phyloP scores from a whole-genome alignment of 2,797 vertebrate genomes.

The Pterois miles region DNA sequence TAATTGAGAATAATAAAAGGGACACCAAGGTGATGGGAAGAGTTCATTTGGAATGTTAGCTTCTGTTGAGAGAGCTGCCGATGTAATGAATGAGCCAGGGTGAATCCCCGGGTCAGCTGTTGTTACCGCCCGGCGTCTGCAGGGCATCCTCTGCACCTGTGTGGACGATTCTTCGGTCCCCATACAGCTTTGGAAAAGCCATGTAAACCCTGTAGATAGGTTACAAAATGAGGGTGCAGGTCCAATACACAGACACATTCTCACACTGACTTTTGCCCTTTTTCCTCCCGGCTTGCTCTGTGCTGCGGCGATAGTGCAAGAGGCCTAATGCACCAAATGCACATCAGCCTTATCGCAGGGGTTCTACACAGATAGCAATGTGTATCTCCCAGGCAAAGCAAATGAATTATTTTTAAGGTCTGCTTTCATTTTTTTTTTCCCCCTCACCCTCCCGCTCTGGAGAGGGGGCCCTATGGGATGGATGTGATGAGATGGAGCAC shows the following conservation, averaged over 20 bases:
- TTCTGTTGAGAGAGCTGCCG: constrained; percentile 2
- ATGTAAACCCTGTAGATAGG: constrained; percentile 5
- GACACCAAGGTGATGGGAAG: constrained; percentile 13
- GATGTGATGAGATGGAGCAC: constrained; percentile 76
- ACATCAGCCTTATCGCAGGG: constrained; percentile 71
- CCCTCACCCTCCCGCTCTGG: constrained; percentile 28
- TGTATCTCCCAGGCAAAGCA: constrained; percentile 75
- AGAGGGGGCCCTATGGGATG: constrained; percentile 74
- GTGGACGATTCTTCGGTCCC: constrained; percentile 20
- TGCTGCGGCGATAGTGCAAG: constrained; percentile 44
- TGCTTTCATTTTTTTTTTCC: constrained; percentile 65
- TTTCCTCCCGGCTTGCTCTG: constrained; percentile 35
- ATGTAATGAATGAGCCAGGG: constrained; percentile 22
- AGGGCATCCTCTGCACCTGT: constrained; percentile 4
- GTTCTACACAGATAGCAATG: constrained; percentile 68
- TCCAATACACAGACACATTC: neutral
- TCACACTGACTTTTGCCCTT: constrained; percentile 43
- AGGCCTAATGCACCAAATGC: constrained; percentile 62
- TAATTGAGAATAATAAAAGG: constrained; percentile 42
- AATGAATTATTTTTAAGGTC: constrained; percentile 77
- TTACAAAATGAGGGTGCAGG: constrained; percentile 35
- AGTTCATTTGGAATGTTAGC: constrained; percentile 35
- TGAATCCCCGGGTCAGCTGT: constrained; percentile 23
- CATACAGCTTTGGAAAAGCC: constrained; percentile 6
- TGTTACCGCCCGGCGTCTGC: neutral